Base-by-base conservation (phyloP, 2,888 invertebrate species). In the Anodontia alba region DNA sequence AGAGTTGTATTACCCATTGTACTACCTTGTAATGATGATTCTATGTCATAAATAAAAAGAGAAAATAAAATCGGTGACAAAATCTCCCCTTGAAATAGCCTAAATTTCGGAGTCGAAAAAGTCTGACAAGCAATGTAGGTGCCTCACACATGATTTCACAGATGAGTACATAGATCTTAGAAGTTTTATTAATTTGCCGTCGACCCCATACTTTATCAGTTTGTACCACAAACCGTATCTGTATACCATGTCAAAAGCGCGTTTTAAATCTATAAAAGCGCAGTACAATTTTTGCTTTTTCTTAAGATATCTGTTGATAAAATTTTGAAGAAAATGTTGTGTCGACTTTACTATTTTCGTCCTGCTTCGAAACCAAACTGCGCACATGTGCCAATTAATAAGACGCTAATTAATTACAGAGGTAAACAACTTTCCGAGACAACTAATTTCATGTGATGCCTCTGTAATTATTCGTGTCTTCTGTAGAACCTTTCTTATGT, bases 371-470 rank as follows among this genome's bases (percentile, higher is more conserved):
- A 72, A 36, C 72, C 72, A 29, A 33, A 72, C 20, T 72, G 72
- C 2, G 54, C 36, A 38, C 54, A 33, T 36, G 72, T 54, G 23
- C 72, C 54, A 72, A 23, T 72, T 20, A 7, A 36, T 72, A 20
- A 72, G 33, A 33, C 72, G 51, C 20, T 33, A 36, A 72, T 72
- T 72, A 29, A 72, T 31, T 20, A 72, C 54, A n/a, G 51, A 54
- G 23, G 72, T 72, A 38, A 72, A 72, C 23, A 72, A 38, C 38
- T 72, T 54, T n/a, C 33, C 54, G n/a, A 72, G 54, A 54, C 54
- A 72, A 36, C 72, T 51, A 3, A 54, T 72, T 12, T 36, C n/a
- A n/a, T n/a, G n/a, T n/a, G n/a, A n/a, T n/a, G n/a, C n/a, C n/a
- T n/a, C n/a, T n/a, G n/a, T n/a, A n/a, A 57, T 29, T n/a, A n/a